These are phyloP conservation scores for Drosophila tani DNA, from an alignment of 1,140 invertebrate species.

Conservation along the genomic window DNA sequence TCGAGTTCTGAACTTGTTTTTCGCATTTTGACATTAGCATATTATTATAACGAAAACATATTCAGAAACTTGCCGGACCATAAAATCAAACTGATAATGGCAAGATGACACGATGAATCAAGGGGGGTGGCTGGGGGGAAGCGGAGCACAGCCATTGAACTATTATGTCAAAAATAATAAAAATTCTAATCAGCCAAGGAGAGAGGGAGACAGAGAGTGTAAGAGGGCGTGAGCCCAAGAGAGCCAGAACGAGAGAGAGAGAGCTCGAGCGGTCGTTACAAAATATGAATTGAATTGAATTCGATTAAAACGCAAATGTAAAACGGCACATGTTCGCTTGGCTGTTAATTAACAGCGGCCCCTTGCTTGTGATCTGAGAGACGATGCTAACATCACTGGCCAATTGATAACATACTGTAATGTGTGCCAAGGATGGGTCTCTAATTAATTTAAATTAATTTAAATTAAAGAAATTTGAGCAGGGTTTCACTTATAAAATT, in stretches of 20 bases:
- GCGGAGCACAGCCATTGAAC: slow-evolving; percentile 10
- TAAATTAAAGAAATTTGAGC: neutral
- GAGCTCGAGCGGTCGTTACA: slow-evolving; percentile 18
- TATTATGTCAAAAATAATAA: slow-evolving; percentile 43
- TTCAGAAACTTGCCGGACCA: slow-evolving; percentile 38
- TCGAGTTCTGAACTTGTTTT: slow-evolving; percentile 43
- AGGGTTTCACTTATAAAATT: too few species aligned
- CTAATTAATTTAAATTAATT: neutral
- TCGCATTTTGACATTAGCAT: slow-evolving; percentile 45
- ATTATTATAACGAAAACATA: slow-evolving; percentile 36
- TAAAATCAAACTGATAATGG: slow-evolving; percentile 32
- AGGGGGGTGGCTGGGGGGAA: neutral
- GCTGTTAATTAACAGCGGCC: slow-evolving; percentile 8
- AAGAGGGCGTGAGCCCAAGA: slow-evolving; percentile 10
- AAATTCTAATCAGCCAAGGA: slow-evolving; percentile 17
- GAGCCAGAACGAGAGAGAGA: neutral
- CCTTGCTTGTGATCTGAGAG: neutral
- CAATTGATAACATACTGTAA: neutral
- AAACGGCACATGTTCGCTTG: slow-evolving; percentile 9
- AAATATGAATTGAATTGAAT: slow-evolving; percentile 23
- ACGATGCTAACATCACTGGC: neutral
- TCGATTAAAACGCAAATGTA: slow-evolving; percentile 16
- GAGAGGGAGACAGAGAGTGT: neutral
- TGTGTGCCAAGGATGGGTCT: neutral
- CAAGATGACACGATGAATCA: neutral